Percentiles rank a stretch among this genome's conserved stretches.
Evolutionary conservation across 2,797 vertebrate genomes (phyloP).

Genomic region (Nyctibius grandis): DNA sequence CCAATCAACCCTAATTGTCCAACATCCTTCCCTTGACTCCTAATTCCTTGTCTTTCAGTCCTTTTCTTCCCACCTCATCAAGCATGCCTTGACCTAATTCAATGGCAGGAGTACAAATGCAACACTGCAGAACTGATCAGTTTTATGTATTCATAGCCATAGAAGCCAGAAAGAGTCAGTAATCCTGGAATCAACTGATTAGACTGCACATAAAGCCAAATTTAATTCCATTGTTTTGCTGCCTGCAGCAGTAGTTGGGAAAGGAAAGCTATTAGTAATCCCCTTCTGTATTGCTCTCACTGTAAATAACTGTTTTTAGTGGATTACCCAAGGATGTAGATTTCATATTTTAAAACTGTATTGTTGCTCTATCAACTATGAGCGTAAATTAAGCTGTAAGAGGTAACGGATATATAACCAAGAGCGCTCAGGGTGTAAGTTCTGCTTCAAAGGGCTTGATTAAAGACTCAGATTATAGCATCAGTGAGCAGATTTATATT

Average conservation of each 20-base stretch:
- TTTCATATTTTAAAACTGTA: slow-evolving; percentile 7
- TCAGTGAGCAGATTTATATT: not conserved
- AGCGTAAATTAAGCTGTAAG: slow-evolving; percentile 16
- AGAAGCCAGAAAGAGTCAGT: not conserved
- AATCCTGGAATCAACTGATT: slow-evolving; percentile 22
- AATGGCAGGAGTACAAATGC: not conserved
- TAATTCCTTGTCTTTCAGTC: not conserved
- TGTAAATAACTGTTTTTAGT: slow-evolving; percentile 19
- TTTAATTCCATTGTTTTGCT: slow-evolving; percentile 36
- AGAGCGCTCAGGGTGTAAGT: not conserved
- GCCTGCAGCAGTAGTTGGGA: not conserved
- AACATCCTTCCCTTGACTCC: not conserved
- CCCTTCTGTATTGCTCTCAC: not conserved
- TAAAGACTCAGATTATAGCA: slow-evolving; percentile 3
- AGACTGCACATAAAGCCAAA: not conserved
- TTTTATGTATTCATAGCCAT: not conserved
- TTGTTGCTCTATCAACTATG: not conserved
- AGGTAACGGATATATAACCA: not conserved
- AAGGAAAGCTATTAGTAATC: slow-evolving; percentile 42
- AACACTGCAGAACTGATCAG: not conserved
- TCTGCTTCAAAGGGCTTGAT: slow-evolving; percentile 5
- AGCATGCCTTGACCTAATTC: not conserved
- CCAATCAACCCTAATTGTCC: not conserved
- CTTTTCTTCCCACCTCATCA: not conserved
- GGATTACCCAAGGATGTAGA: not conserved